Base-by-base conservation (phyloP, 2,888 invertebrate genomes). In the Cataglyphis livida region DNA sequence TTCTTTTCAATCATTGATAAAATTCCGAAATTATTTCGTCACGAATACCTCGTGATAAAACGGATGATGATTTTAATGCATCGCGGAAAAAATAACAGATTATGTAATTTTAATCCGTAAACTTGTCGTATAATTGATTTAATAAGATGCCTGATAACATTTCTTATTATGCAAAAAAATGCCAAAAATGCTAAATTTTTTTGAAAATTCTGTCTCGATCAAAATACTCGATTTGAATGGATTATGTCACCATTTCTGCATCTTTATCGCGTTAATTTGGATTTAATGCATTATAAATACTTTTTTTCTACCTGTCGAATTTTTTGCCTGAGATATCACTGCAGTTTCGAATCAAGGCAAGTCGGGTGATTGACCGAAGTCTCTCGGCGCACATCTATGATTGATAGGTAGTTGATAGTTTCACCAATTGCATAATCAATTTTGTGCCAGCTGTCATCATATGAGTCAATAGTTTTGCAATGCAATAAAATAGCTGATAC, bases 401-500 rank as follows among this genome's bases (percentile, higher is more conserved):
- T 87, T 88, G 90, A 89, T 90, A 84, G 86, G 83, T 86, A 89
- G 90, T 84, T 90, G 91, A 92, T 91, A 91, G 92, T 93, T 93
- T 93, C 93, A 90, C 92, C 88, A 88, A 88, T 93, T 93, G 89
- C 91, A 85, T 89, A 93, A 93, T 89, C 84, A 82, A 82, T 81
- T 81, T 85, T 54, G 81, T 81, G 85, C 71, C 79, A 82, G 83
- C 83, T 88, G 86, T 87, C 87, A 90, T 90, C 89, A 87, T 90
- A 86, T 89, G 82, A 81, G 79, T 84, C 84, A 83, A 88, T 87
- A 86, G 88, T 88, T 90, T 91, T 90, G 89, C 85, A 89, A 91
- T 83, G 48, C 82, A 71, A 89, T 74, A 81, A 85, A 51, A 51
- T 76, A 66, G 65, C 68, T 57, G 62, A 62, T 81, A 65, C 65